Evolutionary conservation across 2,113 vertebrate species (phyloP), one percentile per base, ranked within the genome.

Genomic region (Baryphthengus martii): DNA sequence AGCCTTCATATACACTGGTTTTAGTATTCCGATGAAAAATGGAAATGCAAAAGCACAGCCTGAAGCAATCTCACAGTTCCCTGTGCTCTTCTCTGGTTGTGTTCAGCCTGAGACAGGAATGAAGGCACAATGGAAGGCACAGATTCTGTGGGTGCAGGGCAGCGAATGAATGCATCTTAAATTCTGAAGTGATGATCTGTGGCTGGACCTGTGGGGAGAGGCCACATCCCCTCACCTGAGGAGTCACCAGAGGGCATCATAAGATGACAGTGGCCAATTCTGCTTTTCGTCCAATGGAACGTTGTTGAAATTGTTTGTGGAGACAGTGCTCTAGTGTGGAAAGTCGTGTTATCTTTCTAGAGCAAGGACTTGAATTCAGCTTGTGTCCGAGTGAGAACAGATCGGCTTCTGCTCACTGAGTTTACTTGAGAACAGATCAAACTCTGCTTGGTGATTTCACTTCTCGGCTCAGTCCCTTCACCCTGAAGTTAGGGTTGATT

Each of bases 81-180:
- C 53, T 84, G 28, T 6, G 1, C 6, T 35, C 17, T 44, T 44
- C 28, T 45, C 29, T 79, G 0, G 62, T 88, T 62, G 12, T 31
- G 10, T 56, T 7, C 7, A 40, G 39, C 35, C 82, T 78, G 70
- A 55, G 68, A 35, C 3, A 59, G 45, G 31, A 35, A n/a, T 3
- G 39, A n/a, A n/a, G n/a, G n/a, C 19, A 15, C 40, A 55, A 29
- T 5, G 23, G 50, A 88, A 78, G 18, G 28, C 37, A 15, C 17
- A 17, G 15, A 6, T 28, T 25, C 20, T 33, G 33, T 4, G 15
- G 19, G 40, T n/a, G 26, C 28, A 0, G 3, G 33, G 26, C 4
- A 3, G 28, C 21, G 31, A 59, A 61, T 23, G 44, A 75, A 21
- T 17, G 11, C 5, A 4, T 31, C 37, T 62, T 65, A 0, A 0